Conservation (phyloP, 2,797 vertebrate species). For the Phrynocephalus forsythii region DNA sequence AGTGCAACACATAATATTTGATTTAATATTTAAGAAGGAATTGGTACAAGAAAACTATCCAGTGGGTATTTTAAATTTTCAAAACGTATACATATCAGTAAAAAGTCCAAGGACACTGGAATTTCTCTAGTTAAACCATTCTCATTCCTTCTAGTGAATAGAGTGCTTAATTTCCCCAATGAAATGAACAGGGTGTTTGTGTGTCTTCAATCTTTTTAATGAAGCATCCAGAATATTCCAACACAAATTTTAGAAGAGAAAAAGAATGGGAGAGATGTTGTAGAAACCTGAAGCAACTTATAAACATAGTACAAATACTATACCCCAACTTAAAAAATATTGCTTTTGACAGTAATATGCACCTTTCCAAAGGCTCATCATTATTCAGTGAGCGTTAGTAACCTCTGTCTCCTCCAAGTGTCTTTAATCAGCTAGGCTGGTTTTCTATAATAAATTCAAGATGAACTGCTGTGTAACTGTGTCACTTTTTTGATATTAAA, state of each 20-base stretch:
- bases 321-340: neutral
- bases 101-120: neutral
- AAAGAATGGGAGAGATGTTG: too few relatives aligned
- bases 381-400: neutral
- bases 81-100: neutral
- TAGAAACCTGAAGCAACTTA: neutral
- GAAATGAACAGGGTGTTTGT: neutral
- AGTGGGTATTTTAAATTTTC: neutral
- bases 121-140: neutral
- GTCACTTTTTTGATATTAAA: constrained; percentile 23
- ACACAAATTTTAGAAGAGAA: neutral
- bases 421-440: constrained; percentile 17
- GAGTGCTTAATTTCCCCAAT: neutral
- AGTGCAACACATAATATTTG: neutral
- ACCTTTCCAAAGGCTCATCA: neutral
- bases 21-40: neutral
- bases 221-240: neutral
- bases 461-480: constrained; percentile 16
- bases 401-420: constrained; percentile 26
- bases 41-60: neutral
- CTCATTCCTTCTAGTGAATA: neutral
- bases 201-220: too few relatives aligned
- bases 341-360: neutral
- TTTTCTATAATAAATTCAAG: constrained; percentile 42
- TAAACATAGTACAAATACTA: neutral